Evolutionary conservation across 23 tunicate genomes (phyloP), one percentile per base, ranked within the genome.

Genomic region (Halocynthia roretzi): DNA sequence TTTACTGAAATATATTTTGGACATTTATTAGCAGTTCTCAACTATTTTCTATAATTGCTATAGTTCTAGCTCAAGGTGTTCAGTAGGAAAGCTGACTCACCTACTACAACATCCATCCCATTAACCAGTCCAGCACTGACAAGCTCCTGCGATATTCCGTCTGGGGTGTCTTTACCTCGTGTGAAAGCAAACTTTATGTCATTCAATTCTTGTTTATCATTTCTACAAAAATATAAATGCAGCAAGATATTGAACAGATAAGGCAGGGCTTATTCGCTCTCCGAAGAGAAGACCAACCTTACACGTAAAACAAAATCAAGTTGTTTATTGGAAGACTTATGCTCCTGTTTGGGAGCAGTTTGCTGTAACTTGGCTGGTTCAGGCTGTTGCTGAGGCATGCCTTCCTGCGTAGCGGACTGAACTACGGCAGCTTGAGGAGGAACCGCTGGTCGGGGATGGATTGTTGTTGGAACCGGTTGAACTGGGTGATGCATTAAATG

Each of bases 161-260:
- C 91, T 8, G 97, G 87, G 6, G 90, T 85, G 70, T 91, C 97
- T 60, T 85, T 84, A 51, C 76, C 87, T 52, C 56, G 67, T 19
- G 71, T 77, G 71, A 81, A 91, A 8, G 77, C 90, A 67, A 91
- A 91, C 62, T 91, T 91, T 10, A 91, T 91, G 70, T 91, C 97
- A 56, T 91, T 71, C 31, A 91, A 58, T 15, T 77, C 87, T 7
- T 91, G 69, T 40, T 88, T 84, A 6, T 84, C 53, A 58, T 88
- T 91, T 71, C 91, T 85, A 64, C 14, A 51, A 48, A 74, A 74
- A 20, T 31, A 31, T 31, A 31, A 31, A 31, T 31, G 44, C 44
- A 60, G 64, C 64, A 60, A 31, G 44, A 31, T 31, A 31, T 31
- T 31, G 2, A 58, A 58, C 63, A n/a, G 17, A n/a, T 58, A 2